Percentiles rank a stretch among this genome's conserved stretches.
These are phyloP conservation scores for Tetramorium bicarinatum DNA, from an alignment of 2,888 invertebrate genomes.

Conservation along the genomic window DNA sequence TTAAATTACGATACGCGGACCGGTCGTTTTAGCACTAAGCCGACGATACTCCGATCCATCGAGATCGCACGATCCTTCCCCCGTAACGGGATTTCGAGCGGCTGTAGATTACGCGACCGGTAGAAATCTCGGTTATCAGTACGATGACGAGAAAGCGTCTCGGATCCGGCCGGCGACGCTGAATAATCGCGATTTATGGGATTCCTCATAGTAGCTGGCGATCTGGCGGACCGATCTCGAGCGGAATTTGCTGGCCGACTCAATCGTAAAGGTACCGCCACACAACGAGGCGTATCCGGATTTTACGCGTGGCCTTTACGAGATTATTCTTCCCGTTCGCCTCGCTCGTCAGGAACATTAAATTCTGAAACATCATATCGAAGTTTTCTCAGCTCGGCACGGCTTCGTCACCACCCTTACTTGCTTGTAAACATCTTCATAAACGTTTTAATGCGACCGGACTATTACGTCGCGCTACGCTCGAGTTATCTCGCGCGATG, in stretches of 20 bases:
- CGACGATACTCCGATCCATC: slow-evolving; percentile 11
- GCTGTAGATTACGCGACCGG: slow-evolving; percentile 53
- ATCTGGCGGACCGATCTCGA: slow-evolving; percentile 54
- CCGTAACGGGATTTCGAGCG: slow-evolving; percentile 39
- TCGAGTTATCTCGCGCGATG: slow-evolving; percentile 25
- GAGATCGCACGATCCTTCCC: slow-evolving; percentile 52
- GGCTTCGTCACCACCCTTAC: not conserved
- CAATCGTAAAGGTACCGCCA: slow-evolving; percentile 50
- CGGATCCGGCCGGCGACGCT: slow-evolving; percentile 50
- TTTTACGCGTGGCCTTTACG: slow-evolving; percentile 19
- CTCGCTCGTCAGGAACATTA: slow-evolving; percentile 6
- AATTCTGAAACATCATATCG: slow-evolving; percentile 13
- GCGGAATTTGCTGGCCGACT: slow-evolving; percentile 23
- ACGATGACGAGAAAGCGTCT: slow-evolving; percentile 47
- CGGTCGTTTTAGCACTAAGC: slow-evolving; percentile 24
- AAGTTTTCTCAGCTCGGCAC: not conserved
- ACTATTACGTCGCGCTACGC: slow-evolving; percentile 27
- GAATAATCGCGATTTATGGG: slow-evolving; percentile 72
- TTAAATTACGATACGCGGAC: slow-evolving; percentile 19
- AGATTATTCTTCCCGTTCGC: slow-evolving; percentile 27
- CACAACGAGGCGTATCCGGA: slow-evolving; percentile 37
- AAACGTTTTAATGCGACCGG: slow-evolving; percentile 43
- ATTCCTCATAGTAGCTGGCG: slow-evolving; percentile 48
- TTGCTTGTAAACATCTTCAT: slow-evolving; percentile 44
- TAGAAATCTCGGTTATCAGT: slow-evolving; percentile 49